A percentile compares a stretch with the other conserved stretches of the same genome.
Evolutionary conservation across 2,113 vertebrate genomes (phyloP).

Genomic region (Vombatus ursinus): DNA sequence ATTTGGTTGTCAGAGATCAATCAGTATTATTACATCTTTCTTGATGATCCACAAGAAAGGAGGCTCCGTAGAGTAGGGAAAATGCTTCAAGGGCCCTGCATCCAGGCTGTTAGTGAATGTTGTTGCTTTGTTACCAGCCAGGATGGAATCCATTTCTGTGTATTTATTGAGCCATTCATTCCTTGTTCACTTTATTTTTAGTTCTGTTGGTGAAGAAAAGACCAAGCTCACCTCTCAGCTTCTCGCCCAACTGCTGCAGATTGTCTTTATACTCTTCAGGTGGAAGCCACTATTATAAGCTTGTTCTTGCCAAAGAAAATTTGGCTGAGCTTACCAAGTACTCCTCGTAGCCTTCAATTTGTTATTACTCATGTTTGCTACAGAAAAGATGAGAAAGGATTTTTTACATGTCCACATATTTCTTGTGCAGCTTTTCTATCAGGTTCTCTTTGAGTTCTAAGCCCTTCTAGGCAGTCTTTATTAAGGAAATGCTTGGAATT

Average conservation of each 20-base stretch:
- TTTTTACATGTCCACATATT: constrained; percentile 96
- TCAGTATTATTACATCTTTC: constrained; percentile 94
- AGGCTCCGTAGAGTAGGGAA: constrained; percentile 97
- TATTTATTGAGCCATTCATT: constrained; percentile 93
- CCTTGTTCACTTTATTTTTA: constrained; percentile 93
- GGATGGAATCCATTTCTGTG: constrained; percentile 91
- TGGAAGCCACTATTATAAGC: constrained; percentile 93
- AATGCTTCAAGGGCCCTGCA: constrained; percentile 93
- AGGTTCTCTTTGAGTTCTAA: constrained; percentile 91
- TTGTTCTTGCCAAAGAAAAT: constrained; percentile 99
- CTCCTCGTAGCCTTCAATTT: constrained; percentile 94
- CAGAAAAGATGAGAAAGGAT: constrained; percentile 93
- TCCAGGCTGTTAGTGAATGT: constrained; percentile 87
- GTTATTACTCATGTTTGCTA: constrained; percentile 97
- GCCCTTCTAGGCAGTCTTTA: constrained; percentile 93
- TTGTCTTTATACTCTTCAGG: constrained; percentile 96
- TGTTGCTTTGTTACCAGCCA: constrained; percentile 90
- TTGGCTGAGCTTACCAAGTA: constrained; percentile 98
- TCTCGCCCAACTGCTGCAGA: constrained; percentile 92
- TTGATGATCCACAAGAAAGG: constrained; percentile 90
- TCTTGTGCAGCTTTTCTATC: constrained; percentile 93
- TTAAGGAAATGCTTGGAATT: constrained; percentile 95
- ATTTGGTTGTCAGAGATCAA: constrained; percentile 90
- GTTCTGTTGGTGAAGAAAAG: constrained; percentile 95
- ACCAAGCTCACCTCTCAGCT: constrained; percentile 93